Base-by-base conservation (phyloP, 1,140 invertebrate genomes). In the Zaprionus nigranus region DNA sequence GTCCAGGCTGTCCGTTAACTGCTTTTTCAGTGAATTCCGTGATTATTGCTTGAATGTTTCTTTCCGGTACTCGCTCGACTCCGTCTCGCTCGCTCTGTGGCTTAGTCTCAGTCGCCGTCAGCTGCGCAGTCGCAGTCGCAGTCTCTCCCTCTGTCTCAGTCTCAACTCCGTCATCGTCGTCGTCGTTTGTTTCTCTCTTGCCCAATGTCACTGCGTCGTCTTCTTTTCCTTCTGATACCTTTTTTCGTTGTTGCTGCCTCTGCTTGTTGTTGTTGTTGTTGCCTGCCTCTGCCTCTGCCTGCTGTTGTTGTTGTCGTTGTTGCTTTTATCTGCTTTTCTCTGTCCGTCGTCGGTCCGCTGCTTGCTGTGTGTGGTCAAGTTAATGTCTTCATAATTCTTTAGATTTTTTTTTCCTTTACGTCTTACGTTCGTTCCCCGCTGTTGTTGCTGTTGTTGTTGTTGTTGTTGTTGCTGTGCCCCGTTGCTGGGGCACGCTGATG, bases 11-110 rank as follows among this genome's bases (percentile, higher is more conserved):
- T 85, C 85, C 86, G 86, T 88, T 88, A 88, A 88, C 85, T 88
- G 85, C 85, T 88, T 88, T 88, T 88, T 88, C 86, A 88, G 85
- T 88, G 85, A 88, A 88, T 88, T 88, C 85, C 85, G 86, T 88
- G 85, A 88, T 88, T 88, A 88, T 88, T 88, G 85, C 85, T 82
- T 90, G 85, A 88, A 88, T 88, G 86, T 88, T 88, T 88, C 85
- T 88, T 88, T 88, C 85, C 85, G 85, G 85, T 88, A 88, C 68
- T 63, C 75, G 53, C 76, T 69, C 78, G 62, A 75, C 78, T 75
- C 7, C 1, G n/a, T 26, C 24, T 26, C 24, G 4, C 70, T 66
- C 34, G 5, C 69, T 46, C 30, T 62, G 40, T 60, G 28, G 26
- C 30, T 43, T 34, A 36, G 30, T 66, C 63, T 36, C 57, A 26